Evolutionary conservation across 92 coral and sea anemone species (phyloP), one percentile per base, ranked within the genome.

Genomic region (Epizoanthus stellaris): DNA sequence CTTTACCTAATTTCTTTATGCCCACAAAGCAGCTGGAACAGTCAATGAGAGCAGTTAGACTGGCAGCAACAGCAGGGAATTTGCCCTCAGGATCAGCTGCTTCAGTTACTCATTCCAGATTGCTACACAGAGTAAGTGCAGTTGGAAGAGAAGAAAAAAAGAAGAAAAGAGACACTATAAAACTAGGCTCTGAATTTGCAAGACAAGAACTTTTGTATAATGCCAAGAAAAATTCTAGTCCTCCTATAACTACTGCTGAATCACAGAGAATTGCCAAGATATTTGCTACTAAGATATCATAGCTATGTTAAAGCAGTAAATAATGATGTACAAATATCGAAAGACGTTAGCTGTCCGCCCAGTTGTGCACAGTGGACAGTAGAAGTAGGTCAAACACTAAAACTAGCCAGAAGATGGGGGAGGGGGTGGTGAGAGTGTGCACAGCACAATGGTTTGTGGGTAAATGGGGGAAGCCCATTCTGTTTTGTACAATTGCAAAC

Each of bases 1-100:
- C 65, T 70, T 73, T 94, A 59, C 99, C 97, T 11, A 94, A 97
- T 85, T 97, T 97, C 81, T 97, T 97, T 49, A 89, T 97, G 95
- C 96, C 99, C 59, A 85, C 97, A 67, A 93, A 90, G 54, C 91
- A 97, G 66, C 88, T 97, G 72, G 99, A 88, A 71, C 95, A 94
- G 60, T 89, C 95, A 39, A 97, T 97, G 99, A 89, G 98, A 57
- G 93, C 97, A 1, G 82, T 97, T 13, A 82, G 95, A 75, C 82
- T 92, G 59, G 98, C 90, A 56, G 84, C 95, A 16, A 92, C 85
- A 21, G 61, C 83, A 20, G 87, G 85, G 3, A 72, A 77, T 64
- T 75, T 85, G 20, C 59, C 72, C 42, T 4, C 71, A 9, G 49
- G 67, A 45, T n/a, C 72, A 0, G 11, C 7, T 3, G 66, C 25